Evolutionary conservation across 2,888 invertebrate species (phyloP), one percentile per base, ranked within the genome.

Genomic region (Oegoconia quadripuncta): DNA sequence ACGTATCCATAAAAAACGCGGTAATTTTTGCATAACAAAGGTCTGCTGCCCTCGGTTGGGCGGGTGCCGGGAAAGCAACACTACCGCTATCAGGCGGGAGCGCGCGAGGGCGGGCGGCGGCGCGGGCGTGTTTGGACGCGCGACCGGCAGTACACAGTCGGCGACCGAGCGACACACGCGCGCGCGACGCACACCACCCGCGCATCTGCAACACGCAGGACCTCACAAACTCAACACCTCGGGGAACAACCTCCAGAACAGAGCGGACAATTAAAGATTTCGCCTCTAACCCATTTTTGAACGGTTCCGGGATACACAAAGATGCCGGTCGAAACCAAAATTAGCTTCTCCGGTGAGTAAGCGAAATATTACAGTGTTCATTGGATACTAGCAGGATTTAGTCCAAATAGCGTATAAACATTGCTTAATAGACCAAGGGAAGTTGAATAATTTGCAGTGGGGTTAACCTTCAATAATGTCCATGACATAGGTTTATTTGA

Each of bases 301-400:
- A 36, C 23, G 20, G 38, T 37, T 30, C 37, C 28, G 34, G 37
- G 39, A 44, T 39, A 41, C 33, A 41, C 44, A 46, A 78, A 67
- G 56, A 86, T 86, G 87, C 87, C 87, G 52, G 84, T 81, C 50
- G 86, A 86, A 75, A 83, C 84, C 49, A 86, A 64, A 79, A 86
- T 86, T 50, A 84, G 86, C 73, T 87, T 86, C 64, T 86, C 86
- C 52, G 87, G 87, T 87, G 52, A 84, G 87, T 82, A n/a, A n/a
- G n/a, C 50, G 48, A 32, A 49, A n/a, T 25, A 23, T 14, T 12
- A 37, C 12, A 2, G 9, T 8, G 7, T 22, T 22, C 7, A 22
- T 22, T 22, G 7, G 1, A 22, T 8, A 22, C 9, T 22, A 9
- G 22, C 9, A 1, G 7, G 1, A 2, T 22, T 2, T 22, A 2